These are phyloP conservation scores for Brachypalpus laphriformis DNA, from an alignment of 2,888 invertebrate genomes.

Conservation along the genomic window DNA sequence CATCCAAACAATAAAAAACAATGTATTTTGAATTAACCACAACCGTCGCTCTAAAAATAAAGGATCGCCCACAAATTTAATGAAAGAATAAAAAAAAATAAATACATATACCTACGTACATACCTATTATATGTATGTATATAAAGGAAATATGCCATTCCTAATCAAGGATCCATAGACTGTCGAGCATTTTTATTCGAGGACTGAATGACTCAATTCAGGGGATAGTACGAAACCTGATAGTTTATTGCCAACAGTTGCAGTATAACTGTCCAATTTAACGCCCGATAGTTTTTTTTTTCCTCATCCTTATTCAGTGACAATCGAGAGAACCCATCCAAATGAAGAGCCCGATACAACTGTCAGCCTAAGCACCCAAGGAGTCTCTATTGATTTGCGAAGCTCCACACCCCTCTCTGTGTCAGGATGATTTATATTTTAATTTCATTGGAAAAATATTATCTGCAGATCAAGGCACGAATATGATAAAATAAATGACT, in stretches of 20 bases:
- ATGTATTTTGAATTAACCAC: conserved; percentile 28
- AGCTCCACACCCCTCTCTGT: not conserved
- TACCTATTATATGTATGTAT: no score
- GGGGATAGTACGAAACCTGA: not conserved
- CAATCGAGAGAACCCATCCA: conserved; percentile 36
- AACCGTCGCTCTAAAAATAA: not conserved
- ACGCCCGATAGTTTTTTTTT: conserved; percentile 18
- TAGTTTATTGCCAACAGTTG: conserved; percentile 27
- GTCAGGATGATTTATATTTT: conserved; percentile 55
- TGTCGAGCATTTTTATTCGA: conserved; percentile 8
- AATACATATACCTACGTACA: not conserved
- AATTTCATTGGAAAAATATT: conserved; percentile 40
- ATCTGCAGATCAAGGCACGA: conserved; percentile 24
- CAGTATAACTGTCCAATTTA: conserved; percentile 29
- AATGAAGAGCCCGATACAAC: conserved; percentile 12
- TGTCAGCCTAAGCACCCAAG: conserved; percentile 10
- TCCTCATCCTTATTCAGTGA: conserved; percentile 32
- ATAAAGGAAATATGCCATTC: conserved; percentile 20
- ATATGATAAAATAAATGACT: conserved; percentile 8
- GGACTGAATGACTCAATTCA: not conserved
- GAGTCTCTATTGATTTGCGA: conserved; percentile 3
- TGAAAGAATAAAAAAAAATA: conserved; percentile 7
- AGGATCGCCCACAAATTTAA: not conserved
- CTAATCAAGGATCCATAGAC: conserved; percentile 3
- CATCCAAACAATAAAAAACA: not conserved